Percentiles rank a stretch among this genome's conserved stretches.
These are phyloP conservation scores for Falco peregrinus DNA, from an alignment of 2,797 vertebrate species.

Conservation along the genomic window DNA sequence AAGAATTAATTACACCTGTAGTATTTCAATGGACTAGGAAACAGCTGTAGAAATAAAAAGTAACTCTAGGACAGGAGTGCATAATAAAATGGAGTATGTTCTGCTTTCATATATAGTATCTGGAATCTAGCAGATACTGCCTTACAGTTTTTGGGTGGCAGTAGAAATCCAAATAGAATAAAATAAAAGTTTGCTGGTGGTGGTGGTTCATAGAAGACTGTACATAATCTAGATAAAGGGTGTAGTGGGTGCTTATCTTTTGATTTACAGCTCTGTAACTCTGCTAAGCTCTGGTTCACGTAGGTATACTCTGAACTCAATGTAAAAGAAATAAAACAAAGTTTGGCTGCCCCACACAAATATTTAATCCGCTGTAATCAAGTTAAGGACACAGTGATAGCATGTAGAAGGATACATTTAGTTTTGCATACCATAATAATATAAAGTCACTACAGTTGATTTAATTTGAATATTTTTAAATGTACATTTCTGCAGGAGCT, in stretches of 20 bases:
- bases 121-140: background rate
- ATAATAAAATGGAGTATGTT: background rate
- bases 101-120: background rate
- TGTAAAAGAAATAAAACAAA: background rate
- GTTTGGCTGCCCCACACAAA: background rate
- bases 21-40: background rate
- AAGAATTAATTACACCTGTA: background rate
- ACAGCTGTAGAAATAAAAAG: background rate
- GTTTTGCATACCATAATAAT: background rate
- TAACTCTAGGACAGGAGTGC: background rate
- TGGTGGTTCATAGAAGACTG: background rate
- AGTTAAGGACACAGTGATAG: background rate
- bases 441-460: background rate
- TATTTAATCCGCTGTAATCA: slow-evolving; percentile 9
- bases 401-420: background rate
- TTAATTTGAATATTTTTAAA: slow-evolving; percentile 31
- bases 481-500: background rate
- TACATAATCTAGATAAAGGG: background rate
- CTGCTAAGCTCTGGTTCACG: background rate
- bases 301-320: background rate
- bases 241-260: background rate
- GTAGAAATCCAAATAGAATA: background rate
- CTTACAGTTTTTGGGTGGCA: background rate
- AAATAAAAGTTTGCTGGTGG: background rate
- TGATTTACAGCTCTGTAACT: background rate